phyloP scores from a whole-genome alignment of 2,797 vertebrate genomes.

The Silurus lanzhouensis region DNA sequence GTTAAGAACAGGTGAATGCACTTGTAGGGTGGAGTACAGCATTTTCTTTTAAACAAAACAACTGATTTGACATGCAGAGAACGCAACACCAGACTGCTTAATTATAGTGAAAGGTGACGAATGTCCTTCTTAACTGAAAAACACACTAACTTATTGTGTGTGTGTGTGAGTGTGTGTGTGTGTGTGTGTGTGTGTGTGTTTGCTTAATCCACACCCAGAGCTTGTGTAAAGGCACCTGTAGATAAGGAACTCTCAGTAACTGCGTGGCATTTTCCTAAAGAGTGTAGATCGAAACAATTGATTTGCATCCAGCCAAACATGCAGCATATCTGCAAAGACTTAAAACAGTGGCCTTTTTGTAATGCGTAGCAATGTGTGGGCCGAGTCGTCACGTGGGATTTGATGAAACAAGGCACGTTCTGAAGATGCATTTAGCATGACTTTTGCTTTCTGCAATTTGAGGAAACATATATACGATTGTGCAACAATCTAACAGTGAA shows the following conservation, averaged over 20 bases:
- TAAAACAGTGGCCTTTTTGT: conserved; percentile 39
- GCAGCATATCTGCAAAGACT: background rate
- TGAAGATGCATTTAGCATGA: background rate
- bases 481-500: background rate
- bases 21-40: background rate
- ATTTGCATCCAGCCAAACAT: conserved; percentile 28
- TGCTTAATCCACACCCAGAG: conserved; percentile 24
- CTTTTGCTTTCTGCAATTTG: background rate
- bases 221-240: conserved; percentile 30
- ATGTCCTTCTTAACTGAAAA: conserved; percentile 2
- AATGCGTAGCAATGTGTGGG: background rate
- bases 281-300: background rate
- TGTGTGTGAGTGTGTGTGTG: background rate
- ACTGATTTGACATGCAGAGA: background rate
- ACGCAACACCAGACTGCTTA: background rate
- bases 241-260: conserved; percentile 36
- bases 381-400: background rate
- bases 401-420: background rate
- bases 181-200: background rate
- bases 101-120: conserved; percentile 1
- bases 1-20: conserved; percentile 1
- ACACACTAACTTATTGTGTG: conserved; percentile 15
- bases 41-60: background rate
- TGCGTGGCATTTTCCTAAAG: background rate
- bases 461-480: background rate